These are phyloP conservation scores for Masnerella sp. DNA, from an alignment of 2,888 invertebrate genomes.

Conservation along the genomic window DNA sequence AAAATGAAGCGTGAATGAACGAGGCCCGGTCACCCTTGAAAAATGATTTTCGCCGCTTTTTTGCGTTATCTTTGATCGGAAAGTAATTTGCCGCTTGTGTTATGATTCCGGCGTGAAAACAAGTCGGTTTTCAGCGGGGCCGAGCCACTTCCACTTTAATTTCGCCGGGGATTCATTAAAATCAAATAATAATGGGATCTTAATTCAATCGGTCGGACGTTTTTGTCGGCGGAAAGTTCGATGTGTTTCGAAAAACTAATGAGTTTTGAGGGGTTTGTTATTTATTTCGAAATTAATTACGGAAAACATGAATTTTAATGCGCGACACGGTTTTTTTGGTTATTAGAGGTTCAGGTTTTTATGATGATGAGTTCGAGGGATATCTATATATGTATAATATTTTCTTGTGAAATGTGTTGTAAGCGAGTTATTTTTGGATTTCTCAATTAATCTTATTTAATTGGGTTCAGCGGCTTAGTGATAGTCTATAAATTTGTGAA, in stretches of 20 bases:
- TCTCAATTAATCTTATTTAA: too few relatives aligned
- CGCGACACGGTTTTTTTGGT: too few relatives aligned
- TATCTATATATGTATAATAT: too few relatives aligned
- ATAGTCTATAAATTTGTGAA: too few relatives aligned
- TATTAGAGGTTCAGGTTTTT: too few relatives aligned
- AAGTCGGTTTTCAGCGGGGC: conserved; percentile 39
- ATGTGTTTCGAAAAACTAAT: conserved; percentile 17
- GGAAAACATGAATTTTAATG: too few relatives aligned
- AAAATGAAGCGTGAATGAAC: conserved; percentile 44
- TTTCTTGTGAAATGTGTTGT: too few relatives aligned
- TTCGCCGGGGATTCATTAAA: conserved; percentile 46
- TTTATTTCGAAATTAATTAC: too few relatives aligned
- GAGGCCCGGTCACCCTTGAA: conserved; percentile 31
- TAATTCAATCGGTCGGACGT: conserved; percentile 24
- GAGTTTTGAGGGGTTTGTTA: too few relatives aligned
- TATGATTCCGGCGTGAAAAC: conserved; percentile 51
- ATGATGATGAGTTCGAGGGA: too few relatives aligned
- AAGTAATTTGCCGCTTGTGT: conserved; percentile 53
- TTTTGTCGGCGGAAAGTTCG: conserved; percentile 9
- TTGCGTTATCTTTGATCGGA: conserved; percentile 51
- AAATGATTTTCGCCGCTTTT: conserved; percentile 51
- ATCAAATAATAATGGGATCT: conserved; percentile 38
- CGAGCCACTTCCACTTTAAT: conserved; percentile 30
- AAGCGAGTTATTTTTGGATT: too few relatives aligned
- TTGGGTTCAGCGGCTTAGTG: too few relatives aligned